Conservation (phyloP, 2,113 vertebrate species). For the Argyrosomus japonicus region DNA sequence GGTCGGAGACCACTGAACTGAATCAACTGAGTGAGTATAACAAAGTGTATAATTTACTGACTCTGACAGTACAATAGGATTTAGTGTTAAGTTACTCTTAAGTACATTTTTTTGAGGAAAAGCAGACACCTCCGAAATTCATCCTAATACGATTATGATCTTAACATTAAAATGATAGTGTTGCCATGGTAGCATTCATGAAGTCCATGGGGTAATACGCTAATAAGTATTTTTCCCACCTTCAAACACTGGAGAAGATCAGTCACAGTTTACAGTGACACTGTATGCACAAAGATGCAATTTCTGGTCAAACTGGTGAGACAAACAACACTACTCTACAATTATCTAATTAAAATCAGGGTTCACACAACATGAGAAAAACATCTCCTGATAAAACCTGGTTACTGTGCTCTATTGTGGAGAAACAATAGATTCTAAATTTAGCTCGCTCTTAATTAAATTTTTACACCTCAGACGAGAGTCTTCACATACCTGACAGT, state of each 20-base stretch:
- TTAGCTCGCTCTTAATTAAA: conserved; percentile 7
- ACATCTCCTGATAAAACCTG: too few species aligned
- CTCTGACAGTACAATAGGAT: background rate
- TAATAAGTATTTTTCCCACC: background rate
- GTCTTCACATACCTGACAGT: conserved; percentile 19
- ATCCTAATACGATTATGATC: too few species aligned
- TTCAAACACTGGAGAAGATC: background rate
- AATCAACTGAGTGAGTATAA: too few species aligned
- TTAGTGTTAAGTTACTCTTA: background rate
- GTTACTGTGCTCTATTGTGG: too few species aligned
- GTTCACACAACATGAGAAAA: background rate
- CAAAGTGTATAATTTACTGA: background rate
- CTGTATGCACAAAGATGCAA: background rate
- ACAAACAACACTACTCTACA: too few species aligned
- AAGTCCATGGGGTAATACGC: background rate
- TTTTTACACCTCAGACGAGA: conserved; percentile 17
- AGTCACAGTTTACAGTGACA: background rate
- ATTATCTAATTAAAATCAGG: background rate
- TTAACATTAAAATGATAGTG: background rate
- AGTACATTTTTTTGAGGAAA: background rate
- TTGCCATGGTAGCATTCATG: background rate
- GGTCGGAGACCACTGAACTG: too few species aligned
- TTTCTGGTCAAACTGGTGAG: background rate
- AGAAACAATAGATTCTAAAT: conserved; percentile 24
- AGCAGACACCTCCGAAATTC: background rate